Percentiles rank a stretch among this genome's conserved stretches.
phyloP scores from a whole-genome alignment of 2,888 invertebrate species.

The Omphaloscelis lunosa region DNA sequence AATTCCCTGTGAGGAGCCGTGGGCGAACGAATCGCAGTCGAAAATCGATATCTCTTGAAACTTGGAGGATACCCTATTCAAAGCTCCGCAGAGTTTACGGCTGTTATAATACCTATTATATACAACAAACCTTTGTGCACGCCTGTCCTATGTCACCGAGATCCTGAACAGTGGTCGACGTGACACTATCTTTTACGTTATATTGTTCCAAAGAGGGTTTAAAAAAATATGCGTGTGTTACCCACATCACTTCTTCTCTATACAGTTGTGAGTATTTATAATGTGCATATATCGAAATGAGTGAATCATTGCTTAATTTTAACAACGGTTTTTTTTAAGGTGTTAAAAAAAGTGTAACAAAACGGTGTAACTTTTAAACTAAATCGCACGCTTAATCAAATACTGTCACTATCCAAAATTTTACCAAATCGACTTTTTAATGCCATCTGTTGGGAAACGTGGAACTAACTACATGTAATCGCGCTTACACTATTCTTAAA shows the following conservation, averaged over 20 bases:
- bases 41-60: constrained; percentile 76
- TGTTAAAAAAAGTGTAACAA: too few species aligned
- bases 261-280: too few species aligned
- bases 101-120: constrained; percentile 65
- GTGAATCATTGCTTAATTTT: too few species aligned
- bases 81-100: constrained; percentile 68
- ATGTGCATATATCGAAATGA: too few species aligned
- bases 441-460: too few species aligned
- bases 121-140: constrained; percentile 61
- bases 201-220: constrained; percentile 20
- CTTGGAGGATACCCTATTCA: constrained; percentile 73
- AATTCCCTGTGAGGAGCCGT: constrained; percentile 14
- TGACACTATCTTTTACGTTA: constrained; percentile 58
- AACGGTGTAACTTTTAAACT: too few species aligned
- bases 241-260: neutral
- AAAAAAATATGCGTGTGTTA: constrained; percentile 17
- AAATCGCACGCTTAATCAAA: too few species aligned
- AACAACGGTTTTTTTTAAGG: too few species aligned
- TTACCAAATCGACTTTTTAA: too few species aligned
- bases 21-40: constrained; percentile 47
- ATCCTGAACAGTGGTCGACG: constrained; percentile 45
- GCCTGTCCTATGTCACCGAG: constrained; percentile 59
- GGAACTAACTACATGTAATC: too few species aligned
- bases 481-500: too few species aligned
- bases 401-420: too few species aligned